Conservation (phyloP, 1,140 invertebrate genomes). For the Hylyphantes graminicola region DNA sequence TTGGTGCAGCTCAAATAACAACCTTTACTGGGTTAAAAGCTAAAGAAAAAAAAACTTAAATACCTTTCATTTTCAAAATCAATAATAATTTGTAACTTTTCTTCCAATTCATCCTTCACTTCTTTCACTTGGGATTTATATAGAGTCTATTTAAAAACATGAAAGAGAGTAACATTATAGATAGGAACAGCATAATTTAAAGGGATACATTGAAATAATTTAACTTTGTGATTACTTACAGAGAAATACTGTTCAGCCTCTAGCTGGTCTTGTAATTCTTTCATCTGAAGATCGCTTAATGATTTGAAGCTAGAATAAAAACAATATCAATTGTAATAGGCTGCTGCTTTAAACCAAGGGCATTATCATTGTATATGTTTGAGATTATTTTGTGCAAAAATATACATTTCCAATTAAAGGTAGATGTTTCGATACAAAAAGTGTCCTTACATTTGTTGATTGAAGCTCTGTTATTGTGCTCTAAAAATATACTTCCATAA, state of each 20-base stretch:
- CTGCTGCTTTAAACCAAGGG: no score
- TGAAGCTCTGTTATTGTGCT: no score
- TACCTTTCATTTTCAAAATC: slow-evolving; percentile 87
- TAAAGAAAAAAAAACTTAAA: no score
- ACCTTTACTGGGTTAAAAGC: no score
- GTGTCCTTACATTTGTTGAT: no score
- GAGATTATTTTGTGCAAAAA: no score
- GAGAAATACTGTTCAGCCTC: slow-evolving; percentile 90
- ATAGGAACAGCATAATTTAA: background rate
- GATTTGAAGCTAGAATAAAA: slow-evolving; percentile 70
- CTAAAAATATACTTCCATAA: no score
- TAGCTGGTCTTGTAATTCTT: slow-evolving; percentile 92
- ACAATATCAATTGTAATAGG: background rate
- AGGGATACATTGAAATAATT: background rate
- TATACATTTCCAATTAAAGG: no score
- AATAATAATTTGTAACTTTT: slow-evolving; percentile 77
- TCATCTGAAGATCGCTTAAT: slow-evolving; percentile 83
- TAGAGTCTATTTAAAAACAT: slow-evolving; percentile 75
- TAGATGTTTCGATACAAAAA: no score
- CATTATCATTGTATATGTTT: no score
- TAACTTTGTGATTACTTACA: slow-evolving; percentile 63
- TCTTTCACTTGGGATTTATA: slow-evolving; percentile 94
- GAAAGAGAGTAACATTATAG: slow-evolving; percentile 3
- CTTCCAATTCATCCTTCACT: slow-evolving; percentile 86
- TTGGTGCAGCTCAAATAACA: no score